Evolutionary conservation across 2,888 invertebrate species (phyloP), one percentile per base, ranked within the genome.

Genomic region (Microctonus aethiopoides): DNA sequence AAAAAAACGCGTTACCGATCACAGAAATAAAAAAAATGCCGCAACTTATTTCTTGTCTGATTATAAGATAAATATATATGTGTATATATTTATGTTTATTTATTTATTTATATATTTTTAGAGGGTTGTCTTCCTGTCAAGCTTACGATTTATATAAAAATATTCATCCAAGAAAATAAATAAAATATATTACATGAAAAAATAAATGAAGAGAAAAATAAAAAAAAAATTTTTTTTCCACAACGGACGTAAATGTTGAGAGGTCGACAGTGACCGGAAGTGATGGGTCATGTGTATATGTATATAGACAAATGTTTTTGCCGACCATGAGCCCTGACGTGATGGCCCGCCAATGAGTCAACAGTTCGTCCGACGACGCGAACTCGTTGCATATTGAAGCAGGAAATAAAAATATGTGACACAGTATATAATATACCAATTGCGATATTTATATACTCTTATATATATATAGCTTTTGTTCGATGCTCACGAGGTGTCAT

Each of bases 361-460:
- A 80, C 81, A 81, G 81, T 78, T 74, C 74, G 65, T 72, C 34
- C 71, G 72, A 66, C 72, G 74, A 52, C 71, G 72, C 72, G 73
- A 74, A 78, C 79, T 80, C 81, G 80, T 84, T 85, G 83, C 82
- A 85, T 85, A 84, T 84, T 84, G 81, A 84, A 81, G 77, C 79
- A 80, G 82, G 83, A 84, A 84, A 78, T 75, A 16, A 29, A 29
- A 46, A 6, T 20, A 36, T 16, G 46, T 16, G 9, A 0, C 41
- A 29, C 29, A 20, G 22, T 13, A 22, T 54, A 7, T 26, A 9
- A 22, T 54, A 7, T 26, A 9, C 29, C 24, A 57, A 29, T 29
- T n/a, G 2, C 10, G 41, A 41, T 41, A 52, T 29, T 29, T 7
- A 29, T 5, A 29, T 29, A 29, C 7, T 29, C n/a, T n/a, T n/a